Conservation (phyloP, 1,140 invertebrate species). For the Calephelis virginiensis region DNA sequence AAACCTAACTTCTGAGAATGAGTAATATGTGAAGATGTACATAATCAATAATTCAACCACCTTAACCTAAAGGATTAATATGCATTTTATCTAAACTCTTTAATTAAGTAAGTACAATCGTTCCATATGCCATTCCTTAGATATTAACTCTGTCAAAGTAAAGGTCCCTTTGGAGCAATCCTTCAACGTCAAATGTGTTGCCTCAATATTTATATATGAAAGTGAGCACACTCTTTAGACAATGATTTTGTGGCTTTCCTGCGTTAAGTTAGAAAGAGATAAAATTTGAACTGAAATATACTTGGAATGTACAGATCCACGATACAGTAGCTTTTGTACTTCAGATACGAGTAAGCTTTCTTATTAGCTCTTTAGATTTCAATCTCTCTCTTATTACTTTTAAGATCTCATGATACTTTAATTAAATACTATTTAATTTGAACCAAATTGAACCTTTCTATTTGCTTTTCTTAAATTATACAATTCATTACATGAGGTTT, state of each 20-base stretch:
- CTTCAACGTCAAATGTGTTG: constrained; percentile 6
- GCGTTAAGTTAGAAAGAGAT: neutral
- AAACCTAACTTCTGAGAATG: neutral
- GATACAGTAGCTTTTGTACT: neutral
- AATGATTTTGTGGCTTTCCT: neutral
- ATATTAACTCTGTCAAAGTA: constrained; percentile 7
- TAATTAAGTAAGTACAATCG: neutral
- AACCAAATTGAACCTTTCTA: no score
- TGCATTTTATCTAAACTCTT: constrained; percentile 6
- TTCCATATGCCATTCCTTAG: constrained; percentile 8
- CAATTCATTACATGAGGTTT: no score
- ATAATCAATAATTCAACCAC: neutral
- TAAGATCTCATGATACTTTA: no score
- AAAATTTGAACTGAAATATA: neutral
- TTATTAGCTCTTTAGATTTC: no score
- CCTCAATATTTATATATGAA: constrained; percentile 10
- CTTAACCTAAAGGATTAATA: neutral
- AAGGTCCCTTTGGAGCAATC: constrained; percentile 8
- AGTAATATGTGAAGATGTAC: neutral
- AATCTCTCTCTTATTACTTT: no score
- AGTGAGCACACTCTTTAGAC: constrained; percentile 10
- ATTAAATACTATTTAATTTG: no score
- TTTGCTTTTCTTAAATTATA: no score
- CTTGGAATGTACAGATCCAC: no score
- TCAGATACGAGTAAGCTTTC: neutral